Evolutionary conservation across 2,888 invertebrate species (phyloP).

Genomic region (Elmis aenea): DNA sequence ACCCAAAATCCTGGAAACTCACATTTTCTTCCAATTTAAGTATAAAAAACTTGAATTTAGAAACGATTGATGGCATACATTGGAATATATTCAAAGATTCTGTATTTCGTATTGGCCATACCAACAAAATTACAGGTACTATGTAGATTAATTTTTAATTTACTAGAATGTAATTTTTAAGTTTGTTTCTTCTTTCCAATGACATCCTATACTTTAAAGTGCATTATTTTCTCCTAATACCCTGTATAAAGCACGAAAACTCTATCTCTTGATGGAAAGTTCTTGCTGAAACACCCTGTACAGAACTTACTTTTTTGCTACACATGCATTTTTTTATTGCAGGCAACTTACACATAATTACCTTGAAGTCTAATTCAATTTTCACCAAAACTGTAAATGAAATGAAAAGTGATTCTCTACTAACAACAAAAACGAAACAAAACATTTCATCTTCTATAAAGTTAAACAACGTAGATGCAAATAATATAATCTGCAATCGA

Average conservation of each 20-base stretch:
- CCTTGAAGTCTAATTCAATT: constrained; percentile 25
- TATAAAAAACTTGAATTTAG: constrained; percentile 34
- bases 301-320: too few relatives aligned
- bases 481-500: constrained; percentile 25
- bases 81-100: constrained; percentile 37
- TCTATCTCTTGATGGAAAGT: too few relatives aligned
- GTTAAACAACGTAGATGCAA: constrained; percentile 28
- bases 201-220: too few relatives aligned
- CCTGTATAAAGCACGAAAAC: too few relatives aligned
- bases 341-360: constrained; percentile 29
- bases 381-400: constrained; percentile 24
- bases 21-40: constrained; percentile 26
- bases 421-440: constrained; percentile 39
- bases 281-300: too few relatives aligned
- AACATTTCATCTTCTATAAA: constrained; percentile 31
- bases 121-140: constrained; percentile 28
- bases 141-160: not conserved
- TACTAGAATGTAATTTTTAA: too few relatives aligned
- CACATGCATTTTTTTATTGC: too few relatives aligned
- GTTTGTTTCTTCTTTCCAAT: too few relatives aligned
- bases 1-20: constrained; percentile 14
- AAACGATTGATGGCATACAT: constrained; percentile 35
- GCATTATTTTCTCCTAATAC: too few relatives aligned
- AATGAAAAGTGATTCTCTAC: constrained; percentile 23
- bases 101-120: constrained; percentile 32